These are phyloP conservation scores for Branchinecta lindahli DNA, from an alignment of 1,140 invertebrate species.

Conservation along the genomic window DNA sequence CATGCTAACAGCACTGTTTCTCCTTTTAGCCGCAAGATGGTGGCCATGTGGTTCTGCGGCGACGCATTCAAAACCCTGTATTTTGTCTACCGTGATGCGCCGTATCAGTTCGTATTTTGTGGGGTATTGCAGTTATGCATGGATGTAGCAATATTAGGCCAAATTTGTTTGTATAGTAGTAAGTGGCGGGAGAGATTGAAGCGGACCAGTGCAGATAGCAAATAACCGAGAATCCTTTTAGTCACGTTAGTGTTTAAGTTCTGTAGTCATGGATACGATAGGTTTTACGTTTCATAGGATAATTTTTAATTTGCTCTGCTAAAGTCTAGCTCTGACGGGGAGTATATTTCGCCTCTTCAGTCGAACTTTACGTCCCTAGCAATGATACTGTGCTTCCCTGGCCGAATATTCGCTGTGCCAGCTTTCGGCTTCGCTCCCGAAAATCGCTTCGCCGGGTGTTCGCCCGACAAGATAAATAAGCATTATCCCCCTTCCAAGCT, in stretches of 20 bases:
- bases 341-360: too few relatives aligned
- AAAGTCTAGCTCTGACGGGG: too few relatives aligned
- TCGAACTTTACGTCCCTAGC: too few relatives aligned
- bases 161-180: conserved; percentile 18
- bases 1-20: conserved; percentile 10
- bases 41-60: conserved; percentile 49
- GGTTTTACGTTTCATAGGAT: too few relatives aligned
- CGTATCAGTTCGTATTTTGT: conserved; percentile 90
- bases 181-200: neutral
- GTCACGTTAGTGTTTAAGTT: neutral
- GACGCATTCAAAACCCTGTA: conserved; percentile 96
- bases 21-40: conserved; percentile 55
- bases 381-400: too few relatives aligned
- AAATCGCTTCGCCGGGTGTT: too few relatives aligned
- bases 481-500: too few relatives aligned
- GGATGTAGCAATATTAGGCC: conserved; percentile 20
- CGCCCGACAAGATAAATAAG: too few relatives aligned
- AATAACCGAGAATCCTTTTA: neutral
- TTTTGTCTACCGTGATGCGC: conserved; percentile 74
- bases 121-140: conserved; percentile 68
- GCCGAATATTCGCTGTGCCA: too few relatives aligned
- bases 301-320: too few relatives aligned
- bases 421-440: too few relatives aligned
- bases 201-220: neutral
- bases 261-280: too few relatives aligned